Percentiles rank a stretch among this genome's conserved stretches.
phyloP scores from a whole-genome alignment of 2,888 invertebrate species.

The Thereva nobilitata region DNA sequence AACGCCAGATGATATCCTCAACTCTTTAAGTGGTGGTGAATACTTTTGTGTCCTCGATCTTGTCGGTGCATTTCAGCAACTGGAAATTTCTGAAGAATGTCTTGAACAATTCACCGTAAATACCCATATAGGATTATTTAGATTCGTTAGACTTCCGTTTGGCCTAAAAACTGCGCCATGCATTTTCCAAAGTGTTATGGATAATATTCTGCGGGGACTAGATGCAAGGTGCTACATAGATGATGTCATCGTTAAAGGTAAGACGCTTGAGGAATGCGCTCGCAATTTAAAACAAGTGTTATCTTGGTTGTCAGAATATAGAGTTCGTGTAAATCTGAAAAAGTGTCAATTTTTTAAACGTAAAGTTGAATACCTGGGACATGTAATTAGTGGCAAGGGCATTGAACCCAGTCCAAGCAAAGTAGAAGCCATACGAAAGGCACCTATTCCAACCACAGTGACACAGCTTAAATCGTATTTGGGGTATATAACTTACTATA shows the following conservation, averaged over 20 bases:
- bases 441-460: slow-evolving; percentile 27
- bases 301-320: slow-evolving; percentile 17
- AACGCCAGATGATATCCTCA: no score
- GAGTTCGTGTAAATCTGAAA: slow-evolving; percentile 22
- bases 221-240: slow-evolving; percentile 28
- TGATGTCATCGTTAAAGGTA: slow-evolving; percentile 34
- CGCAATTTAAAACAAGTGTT: not conserved
- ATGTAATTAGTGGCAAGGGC: slow-evolving; percentile 24
- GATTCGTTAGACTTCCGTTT: no score
- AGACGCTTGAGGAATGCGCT: not conserved
- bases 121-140: no score
- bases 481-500: slow-evolving; percentile 33
- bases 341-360: slow-evolving; percentile 27
- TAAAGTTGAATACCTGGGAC: slow-evolving; percentile 27
- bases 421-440: slow-evolving; percentile 33
- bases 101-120: no score
- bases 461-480: slow-evolving; percentile 31
- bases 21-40: no score
- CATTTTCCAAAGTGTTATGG: slow-evolving; percentile 33
- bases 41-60: no score
- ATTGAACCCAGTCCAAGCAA: slow-evolving; percentile 33
- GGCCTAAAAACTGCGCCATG: no score
- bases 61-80: no score
- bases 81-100: no score
- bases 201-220: slow-evolving; percentile 17